phyloP scores from a whole-genome alignment of 23 tunicate genomes.

The Ascidia mentula region DNA sequence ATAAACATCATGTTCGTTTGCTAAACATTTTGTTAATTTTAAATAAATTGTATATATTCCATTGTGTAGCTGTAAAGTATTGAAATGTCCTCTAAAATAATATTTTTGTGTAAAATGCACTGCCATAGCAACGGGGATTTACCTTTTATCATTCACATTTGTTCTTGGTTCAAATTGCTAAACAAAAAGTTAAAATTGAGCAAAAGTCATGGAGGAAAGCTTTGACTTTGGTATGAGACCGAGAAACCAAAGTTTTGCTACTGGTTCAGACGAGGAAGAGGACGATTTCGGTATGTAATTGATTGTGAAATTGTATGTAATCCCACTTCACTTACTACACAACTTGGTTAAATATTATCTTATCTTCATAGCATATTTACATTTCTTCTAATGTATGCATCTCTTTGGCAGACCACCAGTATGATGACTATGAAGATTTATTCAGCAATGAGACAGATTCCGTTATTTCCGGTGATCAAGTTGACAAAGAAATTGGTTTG shows the following conservation, averaged over 20 bases:
- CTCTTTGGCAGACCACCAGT: slow-evolving; percentile 27
- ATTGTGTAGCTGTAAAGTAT: too few species aligned
- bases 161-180: background rate
- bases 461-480: slow-evolving; percentile 3
- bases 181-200: background rate
- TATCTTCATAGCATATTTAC: too few species aligned
- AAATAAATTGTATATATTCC: too few species aligned
- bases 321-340: too few species aligned
- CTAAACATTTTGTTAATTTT: too few species aligned
- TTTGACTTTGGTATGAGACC: background rate
- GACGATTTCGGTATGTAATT: background rate
- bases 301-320: too few species aligned
- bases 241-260: background rate
- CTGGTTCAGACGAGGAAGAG: background rate
- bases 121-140: background rate
- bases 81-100: too few species aligned
- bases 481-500: slow-evolving; percentile 31
- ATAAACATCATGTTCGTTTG: too few species aligned
- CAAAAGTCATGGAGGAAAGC: background rate
- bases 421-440: slow-evolving; percentile 70
- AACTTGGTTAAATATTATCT: too few species aligned
- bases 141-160: background rate
- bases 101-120: too few species aligned
- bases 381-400: too few species aligned
- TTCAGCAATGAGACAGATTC: slow-evolving; percentile 61